Evolutionary conservation across 2,888 invertebrate genomes (phyloP), one percentile per base, ranked within the genome.

Genomic region (Diogma glabrata): DNA sequence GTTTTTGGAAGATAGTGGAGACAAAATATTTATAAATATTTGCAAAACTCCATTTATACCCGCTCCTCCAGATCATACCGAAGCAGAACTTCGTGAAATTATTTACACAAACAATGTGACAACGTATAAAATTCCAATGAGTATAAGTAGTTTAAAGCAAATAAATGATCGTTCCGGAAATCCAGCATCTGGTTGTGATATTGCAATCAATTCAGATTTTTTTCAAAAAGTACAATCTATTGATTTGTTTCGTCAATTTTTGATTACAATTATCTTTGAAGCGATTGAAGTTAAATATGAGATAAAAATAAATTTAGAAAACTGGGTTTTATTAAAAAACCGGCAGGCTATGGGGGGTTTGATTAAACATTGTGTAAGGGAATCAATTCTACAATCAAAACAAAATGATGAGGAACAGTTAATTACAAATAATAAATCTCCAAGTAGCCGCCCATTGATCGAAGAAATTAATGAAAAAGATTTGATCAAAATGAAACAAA

Each of bases 11-110:
- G 74, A 76, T 45, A 77, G 76, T 26, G 75, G 75, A 52, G 80
- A 79, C 53, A 91, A 91, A 69, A 72, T 87, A 23, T 94, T 94
- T 66, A 76, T 93, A 20, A 94, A 94, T 63, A 75, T 93, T 51
- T 93, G 93, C 63, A 78, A 82, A 54, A 84, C 87, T 1, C 80
- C 81, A 56, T 83, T 83, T 40, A 81, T 88, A 57, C 87, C 87
- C 9, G 69, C 79, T 52, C 87, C 84, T 2, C 74, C 77, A 59
- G 82, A 88, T 59, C 77, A 88, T 36, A 75, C 77, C 2, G 79
- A 82, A 63, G 79, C 79, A 51, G 84, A 87, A 60, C 72, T 90
- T 2, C 72, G 79, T 57, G 74, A 76, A 52, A 78, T 88, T 51
- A 67, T 89, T 20, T 61, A 65, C 54, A 82, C 84, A 0, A 77